A percentile compares a stretch with the other conserved stretches of the same genome.
Conservation (phyloP, 2,113 vertebrate species). For the Pao palembangensis region DNA sequence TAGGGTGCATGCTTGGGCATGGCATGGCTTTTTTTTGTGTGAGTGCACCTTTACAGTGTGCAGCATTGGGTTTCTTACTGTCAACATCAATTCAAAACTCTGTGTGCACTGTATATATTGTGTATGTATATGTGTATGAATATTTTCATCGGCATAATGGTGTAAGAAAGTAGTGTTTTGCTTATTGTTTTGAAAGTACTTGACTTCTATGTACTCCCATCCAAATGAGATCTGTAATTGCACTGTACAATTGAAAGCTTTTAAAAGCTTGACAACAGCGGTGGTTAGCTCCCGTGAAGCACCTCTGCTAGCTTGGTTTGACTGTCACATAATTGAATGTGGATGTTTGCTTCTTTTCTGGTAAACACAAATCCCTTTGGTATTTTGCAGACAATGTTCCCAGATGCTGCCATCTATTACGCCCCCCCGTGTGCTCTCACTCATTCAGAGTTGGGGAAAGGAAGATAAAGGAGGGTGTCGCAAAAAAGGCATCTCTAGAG, state of each 20-base stretch:
- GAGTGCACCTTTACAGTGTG: too few species aligned
- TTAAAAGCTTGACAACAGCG: conserved; percentile 47
- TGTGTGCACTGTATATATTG: background rate
- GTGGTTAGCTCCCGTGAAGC: conserved; percentile 30
- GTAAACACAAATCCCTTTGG: conserved; percentile 45
- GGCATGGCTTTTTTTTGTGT: too few species aligned
- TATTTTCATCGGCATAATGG: too few species aligned
- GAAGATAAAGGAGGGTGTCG: conserved; percentile 34
- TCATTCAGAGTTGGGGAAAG: conserved; percentile 43
- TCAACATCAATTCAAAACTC: too few species aligned
- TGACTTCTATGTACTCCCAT: conserved; percentile 7
- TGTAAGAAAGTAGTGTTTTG: too few species aligned
- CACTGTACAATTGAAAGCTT: conserved; percentile 16
- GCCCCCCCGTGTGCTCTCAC: conserved; percentile 44
- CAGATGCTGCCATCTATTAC: conserved; percentile 54
- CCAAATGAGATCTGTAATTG: conserved; percentile 26
- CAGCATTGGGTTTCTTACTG: too few species aligned
- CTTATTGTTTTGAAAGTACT: conserved; percentile 6
- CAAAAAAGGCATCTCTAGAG: conserved; percentile 42
- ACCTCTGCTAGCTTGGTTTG: conserved; percentile 42
- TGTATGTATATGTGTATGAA: background rate
- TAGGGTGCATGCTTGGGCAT: too few species aligned
- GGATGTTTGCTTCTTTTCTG: conserved; percentile 39
- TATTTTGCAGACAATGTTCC: conserved; percentile 50
- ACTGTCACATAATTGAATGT: conserved; percentile 50